Conservation (phyloP, 2,113 vertebrate species). For the Drymodes brunneopygia region DNA sequence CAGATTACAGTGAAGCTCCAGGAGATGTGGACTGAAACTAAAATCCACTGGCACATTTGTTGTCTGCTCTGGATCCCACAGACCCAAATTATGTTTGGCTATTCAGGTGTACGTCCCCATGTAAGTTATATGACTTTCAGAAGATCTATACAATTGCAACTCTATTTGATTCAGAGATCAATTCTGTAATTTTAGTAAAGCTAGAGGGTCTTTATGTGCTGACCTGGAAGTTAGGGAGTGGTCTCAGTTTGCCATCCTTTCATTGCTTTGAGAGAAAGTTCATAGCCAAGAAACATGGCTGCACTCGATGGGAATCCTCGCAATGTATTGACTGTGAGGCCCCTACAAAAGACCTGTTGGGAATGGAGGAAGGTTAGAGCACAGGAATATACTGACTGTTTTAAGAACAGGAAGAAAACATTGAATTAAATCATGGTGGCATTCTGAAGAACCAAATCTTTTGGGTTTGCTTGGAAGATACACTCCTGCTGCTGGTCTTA, state of each 20-base stretch:
- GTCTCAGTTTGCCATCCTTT: constrained; percentile 65
- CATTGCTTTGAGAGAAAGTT: constrained; percentile 88
- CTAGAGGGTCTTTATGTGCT: constrained; percentile 26
- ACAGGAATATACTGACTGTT: not conserved
- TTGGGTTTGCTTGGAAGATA: not conserved
- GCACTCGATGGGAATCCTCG: constrained; percentile 93
- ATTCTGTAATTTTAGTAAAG: not conserved
- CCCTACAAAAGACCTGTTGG: constrained; percentile 92
- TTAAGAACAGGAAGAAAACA: not conserved
- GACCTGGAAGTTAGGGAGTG: constrained; percentile 69
- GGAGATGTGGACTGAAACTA: not conserved
- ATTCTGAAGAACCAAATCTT: not conserved
- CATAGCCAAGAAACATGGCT: constrained; percentile 94
- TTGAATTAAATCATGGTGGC: not conserved
- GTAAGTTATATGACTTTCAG: not conserved
- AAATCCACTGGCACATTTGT: not conserved
- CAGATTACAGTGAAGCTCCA: not conserved
- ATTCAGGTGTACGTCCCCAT: not conserved
- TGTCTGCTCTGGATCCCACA: not conserved
- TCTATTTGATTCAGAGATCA: not conserved
- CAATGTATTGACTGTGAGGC: constrained; percentile 83
- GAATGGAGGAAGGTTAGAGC: constrained; percentile 41
- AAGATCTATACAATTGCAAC: not conserved
- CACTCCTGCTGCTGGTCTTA: rapidly evolving
- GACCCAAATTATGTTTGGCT: not conserved